Conservation (phyloP, 2,113 vertebrate genomes). For the Catharus bicknelli region DNA sequence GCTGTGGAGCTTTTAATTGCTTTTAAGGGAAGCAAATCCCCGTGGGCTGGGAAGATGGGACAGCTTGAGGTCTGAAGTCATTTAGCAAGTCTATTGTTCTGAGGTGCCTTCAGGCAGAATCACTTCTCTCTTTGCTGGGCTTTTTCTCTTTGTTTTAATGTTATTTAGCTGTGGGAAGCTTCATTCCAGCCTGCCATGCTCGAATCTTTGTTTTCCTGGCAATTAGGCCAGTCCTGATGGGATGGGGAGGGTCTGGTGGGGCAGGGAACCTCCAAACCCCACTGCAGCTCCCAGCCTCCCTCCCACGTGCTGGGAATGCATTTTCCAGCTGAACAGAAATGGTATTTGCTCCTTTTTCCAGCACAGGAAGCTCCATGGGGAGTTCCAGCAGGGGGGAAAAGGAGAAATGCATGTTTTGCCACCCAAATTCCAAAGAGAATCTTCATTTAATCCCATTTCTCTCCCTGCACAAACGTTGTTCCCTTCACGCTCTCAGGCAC, state of each 20-base stretch:
- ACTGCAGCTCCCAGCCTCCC: not conserved
- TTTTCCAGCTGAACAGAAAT: not conserved
- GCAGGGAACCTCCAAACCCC: not conserved
- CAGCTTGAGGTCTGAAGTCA: not conserved
- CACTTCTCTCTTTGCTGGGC: not conserved
- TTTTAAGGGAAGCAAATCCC: not conserved
- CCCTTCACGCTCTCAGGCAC: not conserved
- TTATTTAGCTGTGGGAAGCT: not conserved
- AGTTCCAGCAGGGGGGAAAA: not conserved
- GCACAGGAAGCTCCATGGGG: rapidly evolving
- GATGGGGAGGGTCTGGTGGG: not conserved
- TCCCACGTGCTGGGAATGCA: not conserved
- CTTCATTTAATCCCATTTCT: not conserved
- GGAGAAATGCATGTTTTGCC: not conserved
- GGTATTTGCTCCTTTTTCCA: not conserved
- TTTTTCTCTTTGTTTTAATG: not conserved
- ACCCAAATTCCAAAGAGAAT: not conserved
- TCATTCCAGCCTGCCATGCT: not conserved
- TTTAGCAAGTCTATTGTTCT: not conserved
- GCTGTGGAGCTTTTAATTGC: not conserved
- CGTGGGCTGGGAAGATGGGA: not conserved
- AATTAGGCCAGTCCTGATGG: not conserved
- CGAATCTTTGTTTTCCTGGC: not conserved
- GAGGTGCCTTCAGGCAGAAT: slow-evolving; percentile 3
- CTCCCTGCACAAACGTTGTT: rapidly evolving